Base-by-base conservation (phyloP, 35 echinoderm and acorn worm genomes). In the Diadema setosum region DNA sequence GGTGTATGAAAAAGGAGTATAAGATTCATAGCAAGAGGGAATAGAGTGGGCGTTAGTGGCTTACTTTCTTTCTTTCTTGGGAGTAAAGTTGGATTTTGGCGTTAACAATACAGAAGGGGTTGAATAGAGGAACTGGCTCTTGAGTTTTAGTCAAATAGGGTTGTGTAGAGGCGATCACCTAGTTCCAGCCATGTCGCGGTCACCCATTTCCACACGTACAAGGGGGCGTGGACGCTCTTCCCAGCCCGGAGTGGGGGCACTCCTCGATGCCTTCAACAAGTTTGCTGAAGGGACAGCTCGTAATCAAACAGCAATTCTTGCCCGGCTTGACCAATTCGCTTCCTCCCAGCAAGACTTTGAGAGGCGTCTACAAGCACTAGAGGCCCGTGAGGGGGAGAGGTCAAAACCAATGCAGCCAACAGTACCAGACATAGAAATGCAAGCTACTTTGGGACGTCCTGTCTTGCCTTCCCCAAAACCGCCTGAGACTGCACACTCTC, bases 381-480 rank as follows among this genome's bases (percentile, higher is more conserved):
- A 52, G n/a, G 48, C 9, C 48, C 9, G 48, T 9, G n/a, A 11
- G 48, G 48, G 48, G n/a, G n/a, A 52, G n/a, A 9, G n/a, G 9
- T 9, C 48, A 52, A 52, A 11, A 11, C n/a, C 48, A n/a, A n/a
- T n/a, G 48, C 48, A 52, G n/a, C 9, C 48, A 52, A 9, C 48
- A 52, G 48, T 11, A n/a, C n/a, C 48, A 52, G n/a, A 52, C 9
- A 9, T n/a, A 52, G 48, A 52, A 9, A n/a, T 52, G 63, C 46
- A 57, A 17, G 82, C 84, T 18, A 87, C 48, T 64, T 56, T 58
- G 17, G 20, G 81, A 5, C 90, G 64, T 27, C 87, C 87, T 60
- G 84, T 80, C 9, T 69, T 80, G 63, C 8, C 56, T 20, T 34
- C 88, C 16, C 45, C 85, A 2, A 45, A 88, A 35, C 23, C 88